Percentiles rank a stretch among this genome's conserved stretches.
phyloP scores from a whole-genome alignment of 2,888 invertebrate genomes.

The Lissonota sp. region DNA sequence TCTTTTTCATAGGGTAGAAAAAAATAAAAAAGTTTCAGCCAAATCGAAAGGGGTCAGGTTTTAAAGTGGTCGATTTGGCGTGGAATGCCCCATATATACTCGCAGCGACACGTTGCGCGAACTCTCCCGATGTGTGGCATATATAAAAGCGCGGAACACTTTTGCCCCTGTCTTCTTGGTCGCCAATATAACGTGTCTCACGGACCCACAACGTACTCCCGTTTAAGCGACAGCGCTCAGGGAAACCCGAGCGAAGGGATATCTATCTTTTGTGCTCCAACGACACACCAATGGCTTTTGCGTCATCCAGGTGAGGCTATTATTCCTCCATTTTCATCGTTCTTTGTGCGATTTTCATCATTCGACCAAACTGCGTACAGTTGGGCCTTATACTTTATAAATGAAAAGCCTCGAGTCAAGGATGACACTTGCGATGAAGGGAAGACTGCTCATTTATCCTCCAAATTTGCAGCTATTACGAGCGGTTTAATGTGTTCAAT shows the following conservation, averaged over 20 bases:
- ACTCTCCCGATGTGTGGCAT: conserved; percentile 58
- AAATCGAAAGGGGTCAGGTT: too few relatives aligned
- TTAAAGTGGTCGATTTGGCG: too few relatives aligned
- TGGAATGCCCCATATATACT: too few relatives aligned
- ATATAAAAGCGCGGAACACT: conserved; percentile 57
- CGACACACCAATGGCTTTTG: background rate
- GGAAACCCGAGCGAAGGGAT: background rate
- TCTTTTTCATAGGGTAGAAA: too few relatives aligned
- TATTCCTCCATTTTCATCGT: background rate
- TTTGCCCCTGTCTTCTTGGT: conserved; percentile 54
- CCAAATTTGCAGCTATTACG: background rate
- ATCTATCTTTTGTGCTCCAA: background rate
- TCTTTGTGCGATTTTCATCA: background rate
- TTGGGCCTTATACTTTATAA: background rate
- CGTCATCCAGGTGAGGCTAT: background rate
- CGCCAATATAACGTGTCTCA: conserved; percentile 34
- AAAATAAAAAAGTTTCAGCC: too few relatives aligned
- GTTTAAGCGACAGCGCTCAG: too few relatives aligned
- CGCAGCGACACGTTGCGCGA: conserved; percentile 45
- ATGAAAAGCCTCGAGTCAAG: background rate
- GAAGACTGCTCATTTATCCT: background rate
- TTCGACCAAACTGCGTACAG: background rate
- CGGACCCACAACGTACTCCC: conserved; percentile 13
- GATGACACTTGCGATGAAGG: background rate
- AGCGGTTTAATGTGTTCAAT: background rate